Base-by-base conservation (phyloP, 2,888 invertebrate genomes). In the Mythimna vitellina region DNA sequence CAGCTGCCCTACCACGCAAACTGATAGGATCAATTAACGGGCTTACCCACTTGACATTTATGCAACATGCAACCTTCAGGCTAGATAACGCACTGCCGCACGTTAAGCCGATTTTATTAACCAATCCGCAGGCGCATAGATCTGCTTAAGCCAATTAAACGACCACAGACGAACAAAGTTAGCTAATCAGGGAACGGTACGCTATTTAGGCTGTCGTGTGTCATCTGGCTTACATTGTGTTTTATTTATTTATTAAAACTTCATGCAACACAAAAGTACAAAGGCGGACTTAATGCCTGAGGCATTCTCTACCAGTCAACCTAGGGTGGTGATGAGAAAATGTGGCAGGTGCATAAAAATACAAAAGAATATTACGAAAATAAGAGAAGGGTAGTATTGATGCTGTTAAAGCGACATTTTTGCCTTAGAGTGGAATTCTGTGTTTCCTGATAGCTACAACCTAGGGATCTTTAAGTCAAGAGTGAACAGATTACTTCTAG, bases 1-100 rank as follows among this genome's bases (percentile, higher is more conserved):
- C 83, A 68, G 67, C 42, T 83, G 83, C 60, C 75, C 60, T 83
- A 54, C 46, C 70, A 60, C 70, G 54, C 66, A 64, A 62, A 57
- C 42, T 42, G 71, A 82, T 75, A 62, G 17, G 10, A 77, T 78
- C 64, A 70, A 82, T 61, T 78, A 64, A 54, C n/a, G 12, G 56
- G 61, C 58, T 78, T 69, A 66, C 14, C 66, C 17, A 71, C 42
- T 61, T 82, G 72, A 82, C 71, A 82, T 79, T 78, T 77, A 82
- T 56, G 66, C 46, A 78, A 65, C 79, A 65, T 64, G 79, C 66
- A 58, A 61, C 72, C 63, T 73, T 25, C 14, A 29, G 2, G 56
- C 46, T 49, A 70, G 64, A 66, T 64, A 70, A 70, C 71, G 46
- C 29, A 64, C 53, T 32, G 32, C 60, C 63, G 35, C 29, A 70